phyloP scores from a whole-genome alignment of 2,888 invertebrate genomes.

The Oegoconia quadripuncta region DNA sequence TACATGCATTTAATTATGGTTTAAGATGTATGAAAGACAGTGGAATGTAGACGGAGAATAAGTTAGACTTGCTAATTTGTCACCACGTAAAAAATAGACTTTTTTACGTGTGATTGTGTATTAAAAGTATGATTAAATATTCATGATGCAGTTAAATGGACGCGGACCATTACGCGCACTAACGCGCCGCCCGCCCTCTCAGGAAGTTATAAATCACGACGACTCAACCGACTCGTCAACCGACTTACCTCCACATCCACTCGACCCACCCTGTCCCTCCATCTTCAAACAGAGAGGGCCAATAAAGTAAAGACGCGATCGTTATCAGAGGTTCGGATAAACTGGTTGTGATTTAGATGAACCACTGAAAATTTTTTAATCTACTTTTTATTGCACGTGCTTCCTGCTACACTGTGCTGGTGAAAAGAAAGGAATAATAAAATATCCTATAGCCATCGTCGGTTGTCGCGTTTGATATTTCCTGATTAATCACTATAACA shows the following conservation, averaged over 20 bases:
- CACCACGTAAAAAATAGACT: too few species aligned
- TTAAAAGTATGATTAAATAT: too few species aligned
- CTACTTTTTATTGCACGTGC: conserved; percentile 58
- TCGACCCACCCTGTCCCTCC: conserved; percentile 28
- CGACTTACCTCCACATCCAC: conserved; percentile 38
- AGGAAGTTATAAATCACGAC: conserved; percentile 72
- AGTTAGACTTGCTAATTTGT: too few species aligned
- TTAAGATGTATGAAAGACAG: too few species aligned
- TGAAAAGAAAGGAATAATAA: conserved; percentile 20
- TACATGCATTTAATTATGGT: too few species aligned
- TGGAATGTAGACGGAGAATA: too few species aligned
- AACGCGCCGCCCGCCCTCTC: conserved; percentile 44
- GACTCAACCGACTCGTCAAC: conserved; percentile 46
- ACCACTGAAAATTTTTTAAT: conserved; percentile 60
- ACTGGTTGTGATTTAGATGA: conserved; percentile 37
- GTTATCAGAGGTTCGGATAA: conserved; percentile 27
- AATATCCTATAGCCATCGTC: conserved; percentile 15
- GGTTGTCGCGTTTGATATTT: conserved; percentile 15
- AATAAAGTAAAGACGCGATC: conserved; percentile 11
- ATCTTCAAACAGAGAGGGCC: conserved; percentile 12
- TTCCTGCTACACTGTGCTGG: conserved; percentile 52
- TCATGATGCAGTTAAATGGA: conserved; percentile 27
- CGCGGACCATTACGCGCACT: conserved; percentile 47
- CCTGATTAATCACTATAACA: conserved; percentile 19
- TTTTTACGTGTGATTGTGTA: too few species aligned